phyloP scores from a whole-genome alignment of 2,113 vertebrate species.

The Ibidorhyncha struthersii region DNA sequence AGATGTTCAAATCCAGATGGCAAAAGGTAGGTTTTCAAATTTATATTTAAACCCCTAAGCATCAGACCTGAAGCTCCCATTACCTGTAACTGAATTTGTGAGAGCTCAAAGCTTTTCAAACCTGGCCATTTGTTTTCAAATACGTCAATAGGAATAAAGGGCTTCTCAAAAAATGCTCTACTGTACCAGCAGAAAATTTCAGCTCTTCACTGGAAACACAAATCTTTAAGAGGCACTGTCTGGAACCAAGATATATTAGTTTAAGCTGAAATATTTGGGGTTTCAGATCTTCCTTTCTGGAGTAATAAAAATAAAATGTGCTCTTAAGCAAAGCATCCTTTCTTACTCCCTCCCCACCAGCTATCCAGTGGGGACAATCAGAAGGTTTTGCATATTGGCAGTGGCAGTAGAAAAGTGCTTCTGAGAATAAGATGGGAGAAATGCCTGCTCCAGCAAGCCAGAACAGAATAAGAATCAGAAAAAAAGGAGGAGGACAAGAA shows the following conservation, averaged over 20 bases:
- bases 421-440: not conserved
- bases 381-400: not conserved
- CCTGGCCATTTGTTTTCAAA: not conserved
- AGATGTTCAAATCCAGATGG: not conserved
- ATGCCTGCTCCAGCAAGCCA: not conserved
- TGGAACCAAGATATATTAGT: constrained; percentile 3
- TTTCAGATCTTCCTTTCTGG: not conserved
- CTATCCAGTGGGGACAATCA: not conserved
- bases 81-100: not conserved
- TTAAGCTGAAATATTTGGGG: not conserved
- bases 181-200: not conserved
- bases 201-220: not conserved
- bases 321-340: not conserved
- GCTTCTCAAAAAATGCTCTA: not conserved
- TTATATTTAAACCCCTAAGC: not conserved
- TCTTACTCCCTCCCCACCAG: not conserved
- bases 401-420: not conserved
- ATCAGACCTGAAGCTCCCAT: not conserved
- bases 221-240: not conserved
- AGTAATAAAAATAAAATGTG: constrained; percentile 6
- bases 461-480: not conserved
- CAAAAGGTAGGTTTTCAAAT: not conserved
- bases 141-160: not conserved
- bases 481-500: not conserved
- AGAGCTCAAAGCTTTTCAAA: not conserved